A percentile compares a stretch with the other conserved stretches of the same genome.
phyloP scores from a whole-genome alignment of 2,888 invertebrate genomes.

The Steinernema carpocapsae region DNA sequence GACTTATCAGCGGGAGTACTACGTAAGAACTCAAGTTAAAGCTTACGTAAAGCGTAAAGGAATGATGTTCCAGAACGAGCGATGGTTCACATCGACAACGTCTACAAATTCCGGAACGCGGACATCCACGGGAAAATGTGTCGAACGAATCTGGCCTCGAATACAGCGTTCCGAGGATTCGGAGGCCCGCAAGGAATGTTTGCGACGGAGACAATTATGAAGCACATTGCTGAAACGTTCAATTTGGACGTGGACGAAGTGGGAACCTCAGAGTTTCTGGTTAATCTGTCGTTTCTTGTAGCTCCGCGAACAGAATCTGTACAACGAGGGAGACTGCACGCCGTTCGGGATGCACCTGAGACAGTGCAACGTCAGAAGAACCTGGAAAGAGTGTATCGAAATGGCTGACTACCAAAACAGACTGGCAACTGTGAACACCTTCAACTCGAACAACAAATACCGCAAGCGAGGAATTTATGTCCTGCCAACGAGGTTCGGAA shows the following conservation, averaged over 20 bases:
- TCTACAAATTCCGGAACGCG: slow-evolving; percentile 80
- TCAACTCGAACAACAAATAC: slow-evolving; percentile 66
- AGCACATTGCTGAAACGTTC: slow-evolving; percentile 76
- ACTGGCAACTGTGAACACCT: slow-evolving; percentile 62
- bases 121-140: slow-evolving; percentile 77
- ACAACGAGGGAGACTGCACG: slow-evolving; percentile 79
- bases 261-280: background rate
- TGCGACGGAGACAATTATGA: slow-evolving; percentile 80
- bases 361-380: slow-evolving; percentile 74
- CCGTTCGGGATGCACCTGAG: slow-evolving; percentile 80
- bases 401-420: slow-evolving; percentile 64
- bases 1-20: slow-evolving; percentile 77
- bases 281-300: slow-evolving; percentile 55
- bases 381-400: slow-evolving; percentile 69
- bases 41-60: background rate
- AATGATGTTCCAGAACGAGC: slow-evolving; percentile 79
- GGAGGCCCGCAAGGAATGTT: slow-evolving; percentile 91
- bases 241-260: slow-evolving; percentile 58
- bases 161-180: slow-evolving; percentile 90
- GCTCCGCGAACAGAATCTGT: slow-evolving; percentile 79
- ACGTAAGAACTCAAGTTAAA: slow-evolving; percentile 46
- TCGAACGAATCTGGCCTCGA: slow-evolving; percentile 86
- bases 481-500: slow-evolving; percentile 68
- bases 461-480: slow-evolving; percentile 63
- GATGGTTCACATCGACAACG: slow-evolving; percentile 83